Percentiles rank a stretch among this genome's conserved stretches.
Evolutionary conservation across 2,797 vertebrate genomes (phyloP).

Genomic region (Toxotes lorentzi): DNA sequence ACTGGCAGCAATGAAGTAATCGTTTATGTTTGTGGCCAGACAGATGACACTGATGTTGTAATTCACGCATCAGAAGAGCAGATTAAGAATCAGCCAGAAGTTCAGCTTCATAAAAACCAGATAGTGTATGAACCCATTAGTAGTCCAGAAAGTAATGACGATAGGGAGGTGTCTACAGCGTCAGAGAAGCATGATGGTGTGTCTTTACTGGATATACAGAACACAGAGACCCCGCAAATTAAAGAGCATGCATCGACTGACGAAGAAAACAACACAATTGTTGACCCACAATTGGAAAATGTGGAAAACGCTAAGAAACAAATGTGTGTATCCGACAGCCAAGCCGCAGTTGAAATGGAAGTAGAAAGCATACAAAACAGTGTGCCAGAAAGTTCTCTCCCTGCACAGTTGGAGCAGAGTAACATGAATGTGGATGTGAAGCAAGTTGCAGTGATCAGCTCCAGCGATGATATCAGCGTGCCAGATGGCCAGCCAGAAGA

Average conservation of each 20-base stretch:
- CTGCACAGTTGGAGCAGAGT: constrained; percentile 55
- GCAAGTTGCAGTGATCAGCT: constrained; percentile 60
- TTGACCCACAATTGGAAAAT: constrained; percentile 31
- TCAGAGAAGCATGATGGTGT: constrained; percentile 48
- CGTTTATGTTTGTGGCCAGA: constrained; percentile 63
- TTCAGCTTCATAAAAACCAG: constrained; percentile 58
- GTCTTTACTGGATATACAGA: constrained; percentile 61
- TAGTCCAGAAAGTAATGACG: constrained; percentile 77
- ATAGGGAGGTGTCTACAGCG: constrained; percentile 40
- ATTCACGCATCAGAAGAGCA: constrained; percentile 63
- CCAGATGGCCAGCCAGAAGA: constrained; percentile 53
- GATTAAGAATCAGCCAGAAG: constrained; percentile 52
- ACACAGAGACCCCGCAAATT: constrained; percentile 40
- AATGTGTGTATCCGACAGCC: constrained; percentile 43
- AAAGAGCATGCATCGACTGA: constrained; percentile 8
- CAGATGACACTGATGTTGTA: constrained; percentile 40
- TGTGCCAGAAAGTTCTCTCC: constrained; percentile 30
- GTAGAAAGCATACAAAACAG: not conserved
- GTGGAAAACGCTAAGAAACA: constrained; percentile 15
- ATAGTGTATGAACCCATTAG: constrained; percentile 82
- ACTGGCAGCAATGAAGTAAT: constrained; percentile 50
- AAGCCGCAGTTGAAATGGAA: constrained; percentile 56
- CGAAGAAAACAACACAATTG: constrained; percentile 33
- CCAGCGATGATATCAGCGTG: constrained; percentile 55
- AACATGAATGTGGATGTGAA: constrained; percentile 38